Conservation (phyloP, 2,797 vertebrate genomes). For the Notolepis coatsorum region DNA sequence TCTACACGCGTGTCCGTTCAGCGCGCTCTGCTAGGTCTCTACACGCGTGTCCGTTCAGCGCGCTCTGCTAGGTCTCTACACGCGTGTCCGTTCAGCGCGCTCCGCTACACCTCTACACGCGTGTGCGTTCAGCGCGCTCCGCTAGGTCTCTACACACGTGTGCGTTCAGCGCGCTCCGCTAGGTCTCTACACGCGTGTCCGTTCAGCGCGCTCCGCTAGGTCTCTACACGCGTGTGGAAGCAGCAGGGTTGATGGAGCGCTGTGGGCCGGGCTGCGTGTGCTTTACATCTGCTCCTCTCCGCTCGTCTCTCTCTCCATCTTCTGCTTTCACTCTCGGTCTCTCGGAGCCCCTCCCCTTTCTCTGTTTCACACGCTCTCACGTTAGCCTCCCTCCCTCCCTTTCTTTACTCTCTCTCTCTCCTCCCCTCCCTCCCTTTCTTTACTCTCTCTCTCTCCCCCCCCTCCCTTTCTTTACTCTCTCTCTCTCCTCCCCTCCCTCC, state of each 20-base stretch:
- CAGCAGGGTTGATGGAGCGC: background rate
- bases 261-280: background rate
- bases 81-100: no score
- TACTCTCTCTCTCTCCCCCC: background rate
- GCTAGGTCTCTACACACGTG: no score
- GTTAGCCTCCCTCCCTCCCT: slow-evolving; percentile 12
- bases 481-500: background rate
- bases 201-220: background rate
- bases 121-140: no score
- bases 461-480: background rate
- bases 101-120: no score
- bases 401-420: background rate
- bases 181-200: background rate
- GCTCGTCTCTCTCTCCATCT: background rate
- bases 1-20: no score
- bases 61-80: no score
- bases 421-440: background rate
- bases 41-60: no score
- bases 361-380: slow-evolving; percentile 17
- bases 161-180: background rate
- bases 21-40: no score
- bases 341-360: no score
- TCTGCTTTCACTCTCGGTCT: background rate
- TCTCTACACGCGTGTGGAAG: background rate
- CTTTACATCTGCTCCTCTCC: no score